Evolutionary conservation across 1,140 invertebrate species (phyloP).

Genomic region (Aradophagus sp.): DNA sequence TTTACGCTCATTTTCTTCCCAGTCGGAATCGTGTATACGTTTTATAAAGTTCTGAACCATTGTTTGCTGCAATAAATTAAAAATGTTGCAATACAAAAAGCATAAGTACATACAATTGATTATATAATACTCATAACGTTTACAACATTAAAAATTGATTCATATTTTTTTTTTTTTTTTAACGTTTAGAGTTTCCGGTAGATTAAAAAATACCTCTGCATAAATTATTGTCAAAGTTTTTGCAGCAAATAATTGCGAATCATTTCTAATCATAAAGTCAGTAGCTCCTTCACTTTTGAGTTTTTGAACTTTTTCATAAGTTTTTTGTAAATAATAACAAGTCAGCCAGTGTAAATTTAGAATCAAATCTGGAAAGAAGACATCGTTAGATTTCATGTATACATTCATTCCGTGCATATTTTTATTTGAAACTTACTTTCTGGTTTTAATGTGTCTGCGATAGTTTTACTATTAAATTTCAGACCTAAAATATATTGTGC

Average conservation of each 20-base stretch:
- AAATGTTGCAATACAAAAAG: too few species aligned
- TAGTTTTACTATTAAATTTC: conserved; percentile 72
- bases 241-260: conserved; percentile 88
- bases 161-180: conserved; percentile 1
- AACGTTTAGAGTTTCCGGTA: too few species aligned
- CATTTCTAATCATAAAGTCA: conserved; percentile 84
- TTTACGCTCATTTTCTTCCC: conserved; percentile 70
- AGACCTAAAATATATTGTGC: conserved; percentile 73
- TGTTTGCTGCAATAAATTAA: conserved; percentile 30
- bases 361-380: conserved; percentile 86
- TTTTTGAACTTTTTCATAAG: conserved; percentile 78
- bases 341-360: conserved; percentile 88
- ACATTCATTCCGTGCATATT: conserved; percentile 4
- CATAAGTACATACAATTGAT: conserved; percentile 2
- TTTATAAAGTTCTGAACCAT: conserved; percentile 45
- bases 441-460: conserved; percentile 70
- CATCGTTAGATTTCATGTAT: too few species aligned
- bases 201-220: conserved; percentile 80
- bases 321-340: conserved; percentile 84
- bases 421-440: conserved; percentile 76
- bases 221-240: conserved; percentile 84
- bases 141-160: too few species aligned
- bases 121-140: too few species aligned
- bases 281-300: conserved; percentile 76
- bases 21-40: conserved; percentile 71